Percentiles rank a stretch among this genome's conserved stretches.
Conservation (phyloP, 2,888 invertebrate genomes). For the Lymantria dispar region DNA sequence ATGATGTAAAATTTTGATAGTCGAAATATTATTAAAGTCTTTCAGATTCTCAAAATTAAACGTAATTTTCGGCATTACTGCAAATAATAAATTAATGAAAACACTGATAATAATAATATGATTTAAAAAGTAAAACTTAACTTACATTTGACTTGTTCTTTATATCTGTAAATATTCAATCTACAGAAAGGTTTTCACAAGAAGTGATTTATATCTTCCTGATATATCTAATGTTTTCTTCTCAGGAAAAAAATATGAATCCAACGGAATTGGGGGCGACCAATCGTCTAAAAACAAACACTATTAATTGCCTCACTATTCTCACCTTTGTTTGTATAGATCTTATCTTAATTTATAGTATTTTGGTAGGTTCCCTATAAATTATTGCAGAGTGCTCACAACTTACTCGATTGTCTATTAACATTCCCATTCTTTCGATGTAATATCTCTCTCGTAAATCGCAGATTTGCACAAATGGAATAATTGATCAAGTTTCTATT, state of each 20-base stretch:
- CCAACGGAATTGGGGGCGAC: background rate
- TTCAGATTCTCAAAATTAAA: too few relatives aligned
- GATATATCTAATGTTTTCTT: background rate
- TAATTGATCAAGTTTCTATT: conserved; percentile 10
- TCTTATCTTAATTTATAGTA: conserved; percentile 21
- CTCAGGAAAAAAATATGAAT: background rate
- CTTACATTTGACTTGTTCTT: too few relatives aligned
- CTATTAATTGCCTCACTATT: conserved; percentile 23
- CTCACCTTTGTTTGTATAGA: conserved; percentile 20
- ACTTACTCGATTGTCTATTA: conserved; percentile 13
- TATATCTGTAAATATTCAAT: too few relatives aligned
- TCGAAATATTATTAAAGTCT: too few relatives aligned
- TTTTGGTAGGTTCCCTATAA: conserved; percentile 14
- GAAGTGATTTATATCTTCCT: too few relatives aligned
- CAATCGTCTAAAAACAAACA: background rate
- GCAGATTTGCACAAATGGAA: conserved; percentile 19
- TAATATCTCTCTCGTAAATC: conserved; percentile 9
- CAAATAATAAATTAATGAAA: too few relatives aligned
- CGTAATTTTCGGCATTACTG: too few relatives aligned
- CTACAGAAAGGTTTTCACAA: too few relatives aligned
- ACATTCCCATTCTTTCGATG: conserved; percentile 14
- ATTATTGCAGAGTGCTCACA: conserved; percentile 10
- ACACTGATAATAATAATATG: too few relatives aligned
- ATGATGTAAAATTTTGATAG: too few relatives aligned
- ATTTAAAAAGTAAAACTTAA: too few relatives aligned